phyloP scores from a whole-genome alignment of 1,140 invertebrate genomes.

The Aphaenogaster rudis region DNA sequence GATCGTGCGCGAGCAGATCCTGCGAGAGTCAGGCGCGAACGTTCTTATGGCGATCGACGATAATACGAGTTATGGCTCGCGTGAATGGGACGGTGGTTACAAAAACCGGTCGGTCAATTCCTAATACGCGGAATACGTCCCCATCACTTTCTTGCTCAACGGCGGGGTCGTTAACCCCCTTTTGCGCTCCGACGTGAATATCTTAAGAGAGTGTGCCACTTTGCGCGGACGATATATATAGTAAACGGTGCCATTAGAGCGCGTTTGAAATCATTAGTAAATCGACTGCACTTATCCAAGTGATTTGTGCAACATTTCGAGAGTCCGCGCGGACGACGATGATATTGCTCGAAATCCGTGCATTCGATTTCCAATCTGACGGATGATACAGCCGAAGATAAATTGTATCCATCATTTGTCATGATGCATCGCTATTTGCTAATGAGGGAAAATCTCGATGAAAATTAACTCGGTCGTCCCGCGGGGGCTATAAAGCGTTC shows the following conservation, averaged over 20 bases:
- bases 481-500: background rate
- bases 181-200: background rate
- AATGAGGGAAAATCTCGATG: constrained; percentile 51
- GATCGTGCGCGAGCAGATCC: background rate
- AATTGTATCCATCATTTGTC: constrained; percentile 31
- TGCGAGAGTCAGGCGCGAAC: background rate
- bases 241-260: constrained; percentile 50
- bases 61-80: constrained; percentile 8
- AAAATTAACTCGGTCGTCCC: constrained; percentile 33
- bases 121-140: constrained; percentile 16
- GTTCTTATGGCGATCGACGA: background rate
- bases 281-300: constrained; percentile 18
- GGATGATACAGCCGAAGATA: background rate
- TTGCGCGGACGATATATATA: constrained; percentile 2
- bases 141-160: constrained; percentile 59
- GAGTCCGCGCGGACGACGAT: background rate
- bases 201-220: constrained; percentile 54
- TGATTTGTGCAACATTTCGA: constrained; percentile 39
- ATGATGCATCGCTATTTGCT: constrained; percentile 26
- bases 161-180: constrained; percentile 37
- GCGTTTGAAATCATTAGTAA: constrained; percentile 18
- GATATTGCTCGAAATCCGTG: constrained; percentile 16
- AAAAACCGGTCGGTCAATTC: constrained; percentile 19
- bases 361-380: constrained; percentile 28
- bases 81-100: constrained; percentile 33